Evolutionary conservation across 1,140 invertebrate species (phyloP).

Genomic region (Brachionus calyciflorus): DNA sequence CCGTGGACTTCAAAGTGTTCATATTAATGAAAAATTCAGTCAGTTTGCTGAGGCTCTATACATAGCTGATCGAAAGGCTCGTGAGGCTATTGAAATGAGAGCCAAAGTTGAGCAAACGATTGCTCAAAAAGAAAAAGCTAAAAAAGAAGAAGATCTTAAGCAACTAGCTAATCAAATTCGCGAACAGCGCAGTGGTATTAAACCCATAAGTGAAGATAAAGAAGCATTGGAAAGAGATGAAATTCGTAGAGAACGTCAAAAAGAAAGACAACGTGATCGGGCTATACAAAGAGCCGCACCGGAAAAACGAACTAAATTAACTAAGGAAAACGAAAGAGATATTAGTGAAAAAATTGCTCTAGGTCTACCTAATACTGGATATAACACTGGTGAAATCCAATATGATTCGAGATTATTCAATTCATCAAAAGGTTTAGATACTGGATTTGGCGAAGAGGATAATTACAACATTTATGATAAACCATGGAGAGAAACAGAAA

Average conservation of each 20-base stretch:
- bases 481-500: conserved; percentile 68
- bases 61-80: conserved; percentile 93
- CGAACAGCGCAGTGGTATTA: conserved; percentile 84
- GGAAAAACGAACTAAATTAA: conserved; percentile 70
- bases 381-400: conserved; percentile 75
- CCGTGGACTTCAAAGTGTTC: conserved; percentile 88
- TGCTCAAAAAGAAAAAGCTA: conserved; percentile 95
- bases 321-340: conserved; percentile 72
- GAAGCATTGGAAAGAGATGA: conserved; percentile 84
- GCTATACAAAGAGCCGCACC: conserved; percentile 88
- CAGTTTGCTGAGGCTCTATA: conserved; percentile 94
- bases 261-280: conserved; percentile 83
- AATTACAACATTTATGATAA: conserved; percentile 97
- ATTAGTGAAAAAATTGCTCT: conserved; percentile 98
- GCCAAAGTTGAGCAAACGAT: conserved; percentile 92
- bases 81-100: conserved; percentile 91
- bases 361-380: conserved; percentile 73
- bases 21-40: conserved; percentile 98
- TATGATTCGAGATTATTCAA: conserved; percentile 96
- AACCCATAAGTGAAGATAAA: conserved; percentile 62
- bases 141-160: conserved; percentile 90
- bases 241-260: conserved; percentile 80
- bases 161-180: conserved; percentile 89
- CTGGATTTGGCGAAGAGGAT: conserved; percentile 95
- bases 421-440: conserved; percentile 70